Conservation (phyloP, 2,888 invertebrate species). For the Bimastos eiseni region DNA sequence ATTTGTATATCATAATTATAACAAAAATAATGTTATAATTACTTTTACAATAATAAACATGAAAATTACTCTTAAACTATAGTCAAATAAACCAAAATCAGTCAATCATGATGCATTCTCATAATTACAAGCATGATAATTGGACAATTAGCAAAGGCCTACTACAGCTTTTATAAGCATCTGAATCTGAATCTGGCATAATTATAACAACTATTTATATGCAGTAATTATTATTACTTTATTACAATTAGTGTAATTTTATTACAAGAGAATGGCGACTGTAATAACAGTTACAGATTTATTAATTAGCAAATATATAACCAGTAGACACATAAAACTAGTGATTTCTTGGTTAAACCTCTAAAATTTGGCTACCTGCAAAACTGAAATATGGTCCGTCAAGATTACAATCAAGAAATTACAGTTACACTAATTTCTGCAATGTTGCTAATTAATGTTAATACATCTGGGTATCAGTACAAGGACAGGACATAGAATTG, state of each 20-base stretch:
- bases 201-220: no score
- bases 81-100: neutral
- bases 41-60: slow-evolving; percentile 2
- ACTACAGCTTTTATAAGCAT: neutral
- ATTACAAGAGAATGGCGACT: neutral
- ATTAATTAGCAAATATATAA: neutral
- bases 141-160: neutral
- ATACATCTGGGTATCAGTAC: neutral
- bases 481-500: neutral
- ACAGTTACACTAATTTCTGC: neutral
- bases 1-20: slow-evolving; percentile 13
- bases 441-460: neutral
- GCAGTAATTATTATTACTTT: neutral
- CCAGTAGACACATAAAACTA: neutral
- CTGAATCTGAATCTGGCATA: neutral
- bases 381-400: no score
- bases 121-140: slow-evolving; percentile 6
- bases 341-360: neutral
- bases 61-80: neutral
- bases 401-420: no score
- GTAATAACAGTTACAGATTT: neutral
- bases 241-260: no score
- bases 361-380: neutral
- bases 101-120: no score
- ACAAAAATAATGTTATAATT: slow-evolving; percentile 3